Evolutionary conservation across 2,797 vertebrate genomes (phyloP).

Genomic region (Crenuchus spilurus): DNA sequence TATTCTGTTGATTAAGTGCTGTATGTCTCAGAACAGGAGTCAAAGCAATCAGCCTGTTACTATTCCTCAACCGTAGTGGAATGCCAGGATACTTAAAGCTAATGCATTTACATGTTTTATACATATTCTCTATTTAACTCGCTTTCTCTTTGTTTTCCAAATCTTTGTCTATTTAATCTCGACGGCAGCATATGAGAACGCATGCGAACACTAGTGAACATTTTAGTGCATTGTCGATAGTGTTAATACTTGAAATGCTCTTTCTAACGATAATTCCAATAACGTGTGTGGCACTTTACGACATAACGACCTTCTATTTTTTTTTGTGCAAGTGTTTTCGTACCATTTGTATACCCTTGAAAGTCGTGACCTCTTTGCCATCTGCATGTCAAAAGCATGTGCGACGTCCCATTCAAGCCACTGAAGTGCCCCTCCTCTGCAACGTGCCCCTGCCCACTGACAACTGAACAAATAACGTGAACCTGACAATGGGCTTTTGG

Average conservation of each 20-base stretch:
- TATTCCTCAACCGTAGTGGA: slow-evolving; percentile 10
- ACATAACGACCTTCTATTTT: slow-evolving; percentile 7
- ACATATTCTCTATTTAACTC: slow-evolving; percentile 17
- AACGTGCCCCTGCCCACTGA: too few relatives aligned
- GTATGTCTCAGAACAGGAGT: slow-evolving; percentile 18
- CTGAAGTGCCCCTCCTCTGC: not conserved
- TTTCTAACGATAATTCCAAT: slow-evolving; percentile 30
- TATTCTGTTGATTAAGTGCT: slow-evolving; percentile 38
- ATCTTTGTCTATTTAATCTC: slow-evolving; percentile 28
- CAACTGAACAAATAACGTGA: not conserved
- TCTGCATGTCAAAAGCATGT: slow-evolving; percentile 54
- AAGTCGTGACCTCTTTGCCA: slow-evolving; percentile 22
- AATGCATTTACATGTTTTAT: slow-evolving; percentile 26
- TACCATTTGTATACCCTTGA: slow-evolving; percentile 30
- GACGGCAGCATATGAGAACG: slow-evolving; percentile 19
- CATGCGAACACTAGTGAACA: slow-evolving; percentile 35
- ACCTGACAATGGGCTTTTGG: not conserved
- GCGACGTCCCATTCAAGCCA: slow-evolving; percentile 10
- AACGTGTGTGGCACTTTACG: slow-evolving; percentile 38
- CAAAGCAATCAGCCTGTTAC: slow-evolving; percentile 19
- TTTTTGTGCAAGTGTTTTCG: slow-evolving; percentile 4
- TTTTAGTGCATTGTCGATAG: slow-evolving; percentile 39
- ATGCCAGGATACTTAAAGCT: slow-evolving; percentile 3
- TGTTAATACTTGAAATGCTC: slow-evolving; percentile 41
- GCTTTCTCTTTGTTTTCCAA: slow-evolving; percentile 15